Evolutionary conservation across 1,140 invertebrate species (phyloP), one percentile per base, ranked within the genome.

Genomic region (Lineus longissimus): DNA sequence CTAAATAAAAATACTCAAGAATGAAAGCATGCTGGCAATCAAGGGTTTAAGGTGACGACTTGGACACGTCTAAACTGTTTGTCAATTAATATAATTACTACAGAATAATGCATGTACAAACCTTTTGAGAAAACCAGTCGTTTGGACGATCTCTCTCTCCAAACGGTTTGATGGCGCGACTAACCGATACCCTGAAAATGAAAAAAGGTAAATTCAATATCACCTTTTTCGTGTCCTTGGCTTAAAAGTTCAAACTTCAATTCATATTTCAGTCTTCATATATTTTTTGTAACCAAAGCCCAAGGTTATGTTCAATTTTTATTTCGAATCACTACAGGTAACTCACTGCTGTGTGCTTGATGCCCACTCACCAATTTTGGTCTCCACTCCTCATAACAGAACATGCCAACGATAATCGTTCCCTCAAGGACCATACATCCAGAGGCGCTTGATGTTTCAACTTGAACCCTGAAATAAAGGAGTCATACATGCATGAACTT

Each of bases 71-170:
- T n/a, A n/a, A n/a, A n/a, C n/a, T n/a, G n/a, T n/a, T n/a, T n/a
- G n/a, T n/a, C n/a, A n/a, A n/a, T n/a, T n/a, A n/a, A n/a, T n/a
- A n/a, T n/a, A n/a, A n/a, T n/a, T n/a, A n/a, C n/a, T n/a, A n/a
- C 1, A 31, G 55, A 43, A 22, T 59, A 19, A 19, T 61, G 29
- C 19, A 22, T 58, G 17, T 58, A 64, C 55, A 59, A 69, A 83
- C 79, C 73, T 93, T 95, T 74, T 92, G 91, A 0, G 91, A 93
- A 78, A 93, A 95, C 91, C 92, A 96, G 77, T 96, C 93, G 0
- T 84, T 71, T 1, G 93, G 91, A 62, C 91, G 80, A 62, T 88
- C 88, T 59, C 86, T 85, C 71, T 94, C 91, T 55, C 73, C 82
- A 75, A 81, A 84, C 0, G 87, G 86, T 70, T 92, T 71, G 87